A percentile compares a stretch with the other conserved stretches of the same genome.
Evolutionary conservation across 2,888 invertebrate species (phyloP).

Genomic region (Chymomyza fuscimana): DNA sequence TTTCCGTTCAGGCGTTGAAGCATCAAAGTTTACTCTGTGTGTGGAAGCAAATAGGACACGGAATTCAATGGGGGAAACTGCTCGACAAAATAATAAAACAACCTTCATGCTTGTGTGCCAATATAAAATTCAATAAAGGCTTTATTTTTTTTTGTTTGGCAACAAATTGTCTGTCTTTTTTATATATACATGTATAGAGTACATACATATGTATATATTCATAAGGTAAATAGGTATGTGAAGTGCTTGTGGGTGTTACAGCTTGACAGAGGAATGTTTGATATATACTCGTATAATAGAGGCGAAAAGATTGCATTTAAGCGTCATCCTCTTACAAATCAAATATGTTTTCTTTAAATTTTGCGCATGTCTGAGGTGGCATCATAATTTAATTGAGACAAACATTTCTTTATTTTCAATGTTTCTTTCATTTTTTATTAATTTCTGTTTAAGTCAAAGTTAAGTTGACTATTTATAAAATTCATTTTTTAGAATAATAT

Average conservation of each 20-base stretch:
- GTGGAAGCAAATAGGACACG: not conserved
- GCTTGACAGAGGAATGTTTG: not conserved
- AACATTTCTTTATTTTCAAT: not conserved
- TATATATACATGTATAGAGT: no score
- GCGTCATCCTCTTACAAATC: not conserved
- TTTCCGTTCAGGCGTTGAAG: constrained; percentile 42
- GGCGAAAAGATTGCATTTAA: not conserved
- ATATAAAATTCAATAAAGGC: constrained; percentile 59
- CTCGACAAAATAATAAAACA: constrained; percentile 22
- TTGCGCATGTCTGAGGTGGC: not conserved
- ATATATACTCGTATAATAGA: not conserved
- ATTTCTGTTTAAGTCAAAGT: no score
- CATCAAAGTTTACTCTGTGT: constrained; percentile 40
- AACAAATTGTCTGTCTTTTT: constrained; percentile 5
- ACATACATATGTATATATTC: not conserved
- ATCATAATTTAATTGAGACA: constrained; percentile 5
- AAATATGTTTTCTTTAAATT: not conserved
- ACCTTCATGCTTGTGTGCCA: constrained; percentile 27
- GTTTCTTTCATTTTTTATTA: no score
- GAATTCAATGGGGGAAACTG: constrained; percentile 25
- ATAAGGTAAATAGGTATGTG: not conserved
- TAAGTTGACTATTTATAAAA: no score
- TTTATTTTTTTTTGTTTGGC: constrained; percentile 43
- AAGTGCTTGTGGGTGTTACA: not conserved
- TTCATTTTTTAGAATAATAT: no score